A percentile compares a stretch with the other conserved stretches of the same genome.
Conservation (phyloP, 1,140 invertebrate genomes). For the Cyclina sinensis region DNA sequence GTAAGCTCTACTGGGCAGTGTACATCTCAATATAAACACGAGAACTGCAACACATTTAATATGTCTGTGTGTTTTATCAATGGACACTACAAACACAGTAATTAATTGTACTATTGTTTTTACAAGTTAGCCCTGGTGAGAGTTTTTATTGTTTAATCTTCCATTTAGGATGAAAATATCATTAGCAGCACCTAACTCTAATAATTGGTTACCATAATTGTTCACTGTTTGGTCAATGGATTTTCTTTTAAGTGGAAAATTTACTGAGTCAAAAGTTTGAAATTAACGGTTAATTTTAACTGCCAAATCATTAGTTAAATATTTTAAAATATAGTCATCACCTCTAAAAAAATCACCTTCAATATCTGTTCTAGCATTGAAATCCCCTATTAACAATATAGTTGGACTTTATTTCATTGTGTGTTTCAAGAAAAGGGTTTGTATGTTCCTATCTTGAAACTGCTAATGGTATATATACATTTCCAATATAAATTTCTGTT, state of each 20-base stretch:
- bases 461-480: background rate
- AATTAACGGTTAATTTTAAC: background rate
- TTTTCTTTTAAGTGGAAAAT: background rate
- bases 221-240: background rate
- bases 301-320: background rate
- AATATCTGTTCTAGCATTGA: background rate
- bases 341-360: background rate
- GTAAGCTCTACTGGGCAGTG: too few species aligned
- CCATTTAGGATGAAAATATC: background rate
- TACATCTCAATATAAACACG: background rate
- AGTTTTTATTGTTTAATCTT: background rate
- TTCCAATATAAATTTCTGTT: background rate
- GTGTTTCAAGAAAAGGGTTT: background rate
- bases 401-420: background rate
- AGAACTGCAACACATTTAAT: background rate
- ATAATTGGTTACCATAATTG: background rate
- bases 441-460: too few species aligned
- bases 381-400: background rate
- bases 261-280: background rate
- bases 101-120: background rate
- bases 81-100: background rate
- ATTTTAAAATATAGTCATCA: background rate
- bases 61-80: background rate
- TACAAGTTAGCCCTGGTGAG: background rate
- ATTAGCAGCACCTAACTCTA: too few species aligned